phyloP scores from a whole-genome alignment of 2,113 vertebrate species.

The Zapus hudsonius region DNA sequence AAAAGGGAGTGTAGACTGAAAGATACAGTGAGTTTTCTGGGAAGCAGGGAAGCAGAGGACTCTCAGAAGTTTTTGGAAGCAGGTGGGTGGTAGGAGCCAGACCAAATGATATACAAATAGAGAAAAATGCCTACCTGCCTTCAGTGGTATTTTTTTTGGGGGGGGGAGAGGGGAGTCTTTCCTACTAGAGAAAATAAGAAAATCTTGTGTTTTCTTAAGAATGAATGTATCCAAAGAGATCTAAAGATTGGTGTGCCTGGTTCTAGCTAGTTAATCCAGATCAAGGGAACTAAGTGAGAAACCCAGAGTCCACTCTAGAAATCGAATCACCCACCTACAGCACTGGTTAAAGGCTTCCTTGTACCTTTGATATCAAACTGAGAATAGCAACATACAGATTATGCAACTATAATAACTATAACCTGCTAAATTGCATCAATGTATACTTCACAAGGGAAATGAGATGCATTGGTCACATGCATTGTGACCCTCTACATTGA shows the following conservation, averaged over 20 bases:
- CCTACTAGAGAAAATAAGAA: neutral
- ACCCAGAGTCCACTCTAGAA: neutral
- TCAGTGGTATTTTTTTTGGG: neutral
- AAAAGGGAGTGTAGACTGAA: neutral
- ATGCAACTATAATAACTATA: neutral
- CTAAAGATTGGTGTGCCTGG: neutral
- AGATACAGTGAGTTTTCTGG: neutral
- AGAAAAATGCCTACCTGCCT: neutral
- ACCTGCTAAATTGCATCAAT: neutral
- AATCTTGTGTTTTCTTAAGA: neutral
- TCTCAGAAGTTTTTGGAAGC: neutral
- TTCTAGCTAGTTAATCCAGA: neutral
- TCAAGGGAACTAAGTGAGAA: neutral
- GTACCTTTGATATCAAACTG: neutral
- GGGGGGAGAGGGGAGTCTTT: accelerated
- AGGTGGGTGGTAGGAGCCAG: neutral
- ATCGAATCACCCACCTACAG: neutral
- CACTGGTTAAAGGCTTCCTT: neutral
- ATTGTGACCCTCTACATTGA: conserved; percentile 19
- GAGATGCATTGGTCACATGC: neutral
- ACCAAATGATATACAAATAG: neutral
- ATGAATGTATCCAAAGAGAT: neutral
- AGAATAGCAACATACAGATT: neutral
- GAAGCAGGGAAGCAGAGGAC: neutral
- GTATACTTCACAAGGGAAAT: conserved; percentile 12